Percentiles rank a stretch among this genome's conserved stretches.
These are phyloP conservation scores for Stenurella melanura DNA, from an alignment of 2,888 invertebrate species.

Conservation along the genomic window DNA sequence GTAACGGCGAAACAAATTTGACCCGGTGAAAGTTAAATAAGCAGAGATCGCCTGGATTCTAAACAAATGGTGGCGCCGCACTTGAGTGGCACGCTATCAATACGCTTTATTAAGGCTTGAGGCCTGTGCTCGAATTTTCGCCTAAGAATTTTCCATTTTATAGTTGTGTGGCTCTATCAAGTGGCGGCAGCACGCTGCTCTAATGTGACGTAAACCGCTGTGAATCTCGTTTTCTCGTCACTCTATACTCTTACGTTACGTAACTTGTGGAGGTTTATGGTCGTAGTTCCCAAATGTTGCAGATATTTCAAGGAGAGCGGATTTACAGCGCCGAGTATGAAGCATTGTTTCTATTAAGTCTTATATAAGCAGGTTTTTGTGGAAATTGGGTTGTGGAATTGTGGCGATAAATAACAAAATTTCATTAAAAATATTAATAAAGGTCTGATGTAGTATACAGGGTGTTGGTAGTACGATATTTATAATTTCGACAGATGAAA, in stretches of 20 bases:
- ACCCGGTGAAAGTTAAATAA: constrained; percentile 1
- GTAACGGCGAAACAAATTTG: neutral
- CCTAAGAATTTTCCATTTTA: constrained; percentile 66
- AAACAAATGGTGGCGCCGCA: constrained; percentile 51
- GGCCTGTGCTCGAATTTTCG: constrained; percentile 57
- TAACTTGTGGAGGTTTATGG: constrained; percentile 58
- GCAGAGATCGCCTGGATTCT: constrained; percentile 8
- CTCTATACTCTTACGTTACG: constrained; percentile 53
- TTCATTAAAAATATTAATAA: constrained; percentile 13
- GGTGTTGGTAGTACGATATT: no score
- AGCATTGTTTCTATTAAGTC: constrained; percentile 12
- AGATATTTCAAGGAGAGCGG: constrained; percentile 39
- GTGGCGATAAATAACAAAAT: neutral
- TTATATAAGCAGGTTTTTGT: constrained; percentile 8
- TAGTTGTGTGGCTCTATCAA: constrained; percentile 67
- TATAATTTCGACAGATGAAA: no score
- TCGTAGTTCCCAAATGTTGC: constrained; percentile 61
- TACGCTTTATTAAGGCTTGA: constrained; percentile 55
- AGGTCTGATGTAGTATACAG: neutral
- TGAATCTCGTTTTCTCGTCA: constrained; percentile 53
- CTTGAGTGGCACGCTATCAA: constrained; percentile 57
- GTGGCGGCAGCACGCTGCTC: constrained; percentile 60
- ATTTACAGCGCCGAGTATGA: constrained; percentile 11
- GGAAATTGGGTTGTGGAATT: neutral
- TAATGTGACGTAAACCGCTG: constrained; percentile 59